These are phyloP conservation scores for Stenoptilia bipunctidactyla DNA, from an alignment of 2,888 invertebrate genomes.

Conservation along the genomic window DNA sequence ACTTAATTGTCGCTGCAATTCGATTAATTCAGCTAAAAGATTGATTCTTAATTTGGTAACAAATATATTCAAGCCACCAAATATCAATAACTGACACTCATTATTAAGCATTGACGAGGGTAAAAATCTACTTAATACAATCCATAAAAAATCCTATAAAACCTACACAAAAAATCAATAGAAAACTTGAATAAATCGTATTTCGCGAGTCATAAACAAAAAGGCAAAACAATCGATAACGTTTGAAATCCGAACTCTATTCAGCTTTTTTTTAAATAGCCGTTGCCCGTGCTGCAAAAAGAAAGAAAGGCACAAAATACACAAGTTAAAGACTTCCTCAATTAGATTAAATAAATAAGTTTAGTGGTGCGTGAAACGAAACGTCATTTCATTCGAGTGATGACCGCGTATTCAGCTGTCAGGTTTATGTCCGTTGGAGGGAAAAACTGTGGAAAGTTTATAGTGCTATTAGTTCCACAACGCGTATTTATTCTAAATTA, in stretches of 20 bases:
- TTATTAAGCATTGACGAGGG: too few species aligned
- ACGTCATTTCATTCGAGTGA: slow-evolving; percentile 22
- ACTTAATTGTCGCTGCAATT: too few species aligned
- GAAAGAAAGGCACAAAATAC: slow-evolving; percentile 25
- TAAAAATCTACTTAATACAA: too few species aligned
- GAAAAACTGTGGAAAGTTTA: neutral
- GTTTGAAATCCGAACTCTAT: slow-evolving; percentile 9
- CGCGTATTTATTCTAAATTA: too few species aligned
- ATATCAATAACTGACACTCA: too few species aligned
- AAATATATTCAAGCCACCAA: too few species aligned
- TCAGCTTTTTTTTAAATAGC: slow-evolving; percentile 10
- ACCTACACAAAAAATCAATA: neutral
- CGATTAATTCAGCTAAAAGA: too few species aligned
- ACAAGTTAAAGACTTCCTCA: slow-evolving; percentile 52
- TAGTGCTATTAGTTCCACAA: neutral
- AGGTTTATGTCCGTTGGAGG: neutral
- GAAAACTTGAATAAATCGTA: slow-evolving; percentile 20
- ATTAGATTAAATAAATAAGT: slow-evolving; percentile 47
- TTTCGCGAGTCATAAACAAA: slow-evolving; percentile 28
- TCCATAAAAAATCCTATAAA: too few species aligned
- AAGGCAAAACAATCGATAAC: slow-evolving; percentile 16
- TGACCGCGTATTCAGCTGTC: slow-evolving; percentile 1
- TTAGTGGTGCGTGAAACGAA: too few species aligned
- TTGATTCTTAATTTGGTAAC: too few species aligned
- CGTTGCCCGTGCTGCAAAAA: slow-evolving; percentile 1